Percentiles rank a stretch among this genome's conserved stretches.
Evolutionary conservation across 2,888 invertebrate genomes (phyloP).

Genomic region (Mesochorus sp.): DNA sequence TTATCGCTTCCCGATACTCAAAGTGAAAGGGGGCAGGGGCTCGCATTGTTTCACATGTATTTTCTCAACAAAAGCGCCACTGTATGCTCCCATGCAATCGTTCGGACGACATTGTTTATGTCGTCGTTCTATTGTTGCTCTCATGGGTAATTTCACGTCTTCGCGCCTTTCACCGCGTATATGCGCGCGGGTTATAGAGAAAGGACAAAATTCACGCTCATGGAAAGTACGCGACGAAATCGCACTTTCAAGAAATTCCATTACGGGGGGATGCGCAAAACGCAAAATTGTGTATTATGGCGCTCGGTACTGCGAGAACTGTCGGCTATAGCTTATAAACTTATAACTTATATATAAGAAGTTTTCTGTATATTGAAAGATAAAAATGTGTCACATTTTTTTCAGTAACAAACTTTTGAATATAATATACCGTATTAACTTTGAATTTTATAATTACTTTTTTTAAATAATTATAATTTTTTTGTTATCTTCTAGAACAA

Average conservation of each 20-base stretch:
- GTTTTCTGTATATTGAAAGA: no score
- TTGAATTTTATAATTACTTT: no score
- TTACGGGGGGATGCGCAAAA: slow-evolving; percentile 21
- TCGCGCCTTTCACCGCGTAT: not conserved
- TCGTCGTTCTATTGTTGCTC: slow-evolving; percentile 37
- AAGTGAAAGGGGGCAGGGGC: no score
- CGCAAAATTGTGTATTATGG: no score
- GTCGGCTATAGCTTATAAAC: no score
- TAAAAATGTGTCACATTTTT: no score
- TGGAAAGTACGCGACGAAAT: slow-evolving; percentile 23
- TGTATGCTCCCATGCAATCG: slow-evolving; percentile 8
- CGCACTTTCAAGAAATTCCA: slow-evolving; percentile 37
- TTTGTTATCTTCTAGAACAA: no score
- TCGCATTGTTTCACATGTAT: slow-evolving; percentile 15
- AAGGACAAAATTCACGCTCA: slow-evolving; percentile 19
- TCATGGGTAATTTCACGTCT: slow-evolving; percentile 39
- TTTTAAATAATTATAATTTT: no score
- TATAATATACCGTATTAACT: no score
- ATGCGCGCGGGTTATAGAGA: not conserved
- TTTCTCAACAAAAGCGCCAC: slow-evolving; percentile 12
- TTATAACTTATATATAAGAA: no score
- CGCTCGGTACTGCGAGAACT: no score
- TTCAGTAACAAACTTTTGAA: no score
- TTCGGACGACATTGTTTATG: slow-evolving; percentile 38
- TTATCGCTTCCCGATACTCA: slow-evolving; percentile 26